A percentile compares a stretch with the other conserved stretches of the same genome.
Conservation (phyloP, 2,888 invertebrate genomes). For the Plagodis pulveraria region DNA sequence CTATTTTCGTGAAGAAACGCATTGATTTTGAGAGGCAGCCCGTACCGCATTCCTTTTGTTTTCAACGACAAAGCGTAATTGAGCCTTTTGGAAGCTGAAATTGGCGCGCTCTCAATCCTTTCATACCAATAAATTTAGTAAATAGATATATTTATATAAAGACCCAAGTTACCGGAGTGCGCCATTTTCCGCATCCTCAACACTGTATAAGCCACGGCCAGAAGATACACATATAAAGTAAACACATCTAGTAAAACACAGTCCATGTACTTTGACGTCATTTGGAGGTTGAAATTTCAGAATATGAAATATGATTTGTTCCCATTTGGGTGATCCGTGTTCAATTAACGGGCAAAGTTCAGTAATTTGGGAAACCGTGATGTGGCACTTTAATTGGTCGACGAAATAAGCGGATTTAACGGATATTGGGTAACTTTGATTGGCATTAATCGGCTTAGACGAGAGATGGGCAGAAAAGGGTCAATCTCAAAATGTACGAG, state of each 20-base stretch:
- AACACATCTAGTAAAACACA: constrained; percentile 34
- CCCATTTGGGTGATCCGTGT: constrained; percentile 27
- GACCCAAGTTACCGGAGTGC: constrained; percentile 6
- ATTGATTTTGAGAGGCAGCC: constrained; percentile 19
- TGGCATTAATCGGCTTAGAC: constrained; percentile 3
- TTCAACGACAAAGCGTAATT: constrained; percentile 30
- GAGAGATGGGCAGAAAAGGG: too few species aligned
- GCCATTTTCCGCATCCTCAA: constrained; percentile 15
- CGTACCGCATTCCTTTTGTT: constrained; percentile 25
- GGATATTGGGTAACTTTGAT: constrained; percentile 15
- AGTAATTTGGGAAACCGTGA: constrained; percentile 20
- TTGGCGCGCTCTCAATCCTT: constrained; percentile 17
- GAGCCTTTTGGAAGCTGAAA: constrained; percentile 22
- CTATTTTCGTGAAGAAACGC: constrained; percentile 5
- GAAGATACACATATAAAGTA: constrained; percentile 15
- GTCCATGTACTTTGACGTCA: constrained; percentile 38
- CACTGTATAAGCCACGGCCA: constrained; percentile 28
- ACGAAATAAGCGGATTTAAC: constrained; percentile 11
- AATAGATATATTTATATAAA: constrained; percentile 1
- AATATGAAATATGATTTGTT: constrained; percentile 34
- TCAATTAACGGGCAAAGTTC: constrained; percentile 32
- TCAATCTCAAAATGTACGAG: too few species aligned
- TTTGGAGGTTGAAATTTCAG: constrained; percentile 32
- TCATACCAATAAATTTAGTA: constrained; percentile 13
- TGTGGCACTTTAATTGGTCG: constrained; percentile 13